These are phyloP conservation scores for Lampris incognitus DNA, from an alignment of 2,113 vertebrate species.

Conservation along the genomic window DNA sequence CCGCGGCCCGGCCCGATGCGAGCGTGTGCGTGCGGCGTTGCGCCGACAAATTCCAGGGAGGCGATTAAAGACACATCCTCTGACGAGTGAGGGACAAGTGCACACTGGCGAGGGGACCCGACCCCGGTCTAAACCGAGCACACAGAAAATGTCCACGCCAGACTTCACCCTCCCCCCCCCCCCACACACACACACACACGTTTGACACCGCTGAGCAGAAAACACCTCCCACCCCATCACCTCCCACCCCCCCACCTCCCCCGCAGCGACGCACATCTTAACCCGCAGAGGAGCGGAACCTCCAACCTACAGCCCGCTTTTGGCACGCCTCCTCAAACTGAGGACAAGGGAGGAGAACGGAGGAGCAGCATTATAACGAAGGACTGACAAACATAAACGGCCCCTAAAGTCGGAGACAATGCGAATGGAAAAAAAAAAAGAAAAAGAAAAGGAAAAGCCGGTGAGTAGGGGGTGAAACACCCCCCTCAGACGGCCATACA, in stretches of 20 bases:
- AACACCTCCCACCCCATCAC: not conserved
- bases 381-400: conserved; percentile 63
- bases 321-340: conserved; percentile 8
- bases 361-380: conserved; percentile 34
- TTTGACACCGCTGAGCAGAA: not conserved
- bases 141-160: not conserved
- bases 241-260: not conserved
- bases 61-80: conserved; percentile 60
- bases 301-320: not conserved
- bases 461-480: conserved; percentile 50
- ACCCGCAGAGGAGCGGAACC: not conserved
- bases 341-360: conserved; percentile 6
- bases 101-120: conserved; percentile 37
- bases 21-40: conserved; percentile 39
- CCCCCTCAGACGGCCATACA: conserved; percentile 78
- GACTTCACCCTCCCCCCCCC: not conserved
- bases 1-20: not conserved
- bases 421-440: conserved; percentile 72
- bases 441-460: conserved; percentile 47
- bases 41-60: conserved; percentile 51
- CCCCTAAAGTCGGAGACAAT: conserved; percentile 60
- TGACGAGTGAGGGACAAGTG: conserved; percentile 49
- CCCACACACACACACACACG: too few relatives aligned
- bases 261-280: not conserved
- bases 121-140: conserved; percentile 13